Evolutionary conservation across 2,888 invertebrate species (phyloP).

Genomic region (Hirtodrosophila alboralis): DNA sequence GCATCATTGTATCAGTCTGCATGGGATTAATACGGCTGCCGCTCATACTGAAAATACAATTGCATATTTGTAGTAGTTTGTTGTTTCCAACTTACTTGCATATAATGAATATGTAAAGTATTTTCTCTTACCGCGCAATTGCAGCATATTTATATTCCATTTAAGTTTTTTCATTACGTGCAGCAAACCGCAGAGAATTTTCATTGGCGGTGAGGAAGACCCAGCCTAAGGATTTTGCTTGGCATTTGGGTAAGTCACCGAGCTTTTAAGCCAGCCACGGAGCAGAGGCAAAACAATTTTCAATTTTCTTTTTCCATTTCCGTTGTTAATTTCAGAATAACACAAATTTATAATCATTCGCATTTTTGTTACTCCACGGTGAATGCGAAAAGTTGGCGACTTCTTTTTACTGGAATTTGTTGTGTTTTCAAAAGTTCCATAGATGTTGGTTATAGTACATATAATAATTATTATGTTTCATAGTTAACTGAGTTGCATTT

Average conservation of each 20-base stretch:
- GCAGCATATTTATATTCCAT: slow-evolving; percentile 63
- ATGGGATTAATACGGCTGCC: slow-evolving; percentile 4
- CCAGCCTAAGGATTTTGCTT: slow-evolving; percentile 53
- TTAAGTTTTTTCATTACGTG: slow-evolving; percentile 74
- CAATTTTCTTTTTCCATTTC: slow-evolving; percentile 75
- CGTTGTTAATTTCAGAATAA: slow-evolving; percentile 80
- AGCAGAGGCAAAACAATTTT: slow-evolving; percentile 41
- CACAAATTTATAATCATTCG: slow-evolving; percentile 67
- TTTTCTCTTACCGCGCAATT: slow-evolving; percentile 15
- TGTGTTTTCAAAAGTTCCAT: not conserved
- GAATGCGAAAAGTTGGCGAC: slow-evolving; percentile 1
- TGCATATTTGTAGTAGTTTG: slow-evolving; percentile 1
- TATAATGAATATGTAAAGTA: slow-evolving; percentile 12
- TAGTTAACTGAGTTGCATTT: slow-evolving; percentile 43
- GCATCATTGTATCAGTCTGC: slow-evolving; percentile 19
- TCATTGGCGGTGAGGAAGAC: no score
- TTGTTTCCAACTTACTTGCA: slow-evolving; percentile 11
- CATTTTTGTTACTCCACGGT: slow-evolving; percentile 31
- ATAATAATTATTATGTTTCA: slow-evolving; percentile 53
- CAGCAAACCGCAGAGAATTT: slow-evolving; percentile 32
- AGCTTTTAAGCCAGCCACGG: not conserved
- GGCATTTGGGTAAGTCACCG: slow-evolving; percentile 1
- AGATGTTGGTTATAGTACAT: slow-evolving; percentile 26
- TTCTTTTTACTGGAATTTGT: slow-evolving; percentile 13
- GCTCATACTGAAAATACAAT: slow-evolving; percentile 2